Evolutionary conservation across 1,140 invertebrate genomes (phyloP).

Genomic region (Drosophila kikkawai): DNA sequence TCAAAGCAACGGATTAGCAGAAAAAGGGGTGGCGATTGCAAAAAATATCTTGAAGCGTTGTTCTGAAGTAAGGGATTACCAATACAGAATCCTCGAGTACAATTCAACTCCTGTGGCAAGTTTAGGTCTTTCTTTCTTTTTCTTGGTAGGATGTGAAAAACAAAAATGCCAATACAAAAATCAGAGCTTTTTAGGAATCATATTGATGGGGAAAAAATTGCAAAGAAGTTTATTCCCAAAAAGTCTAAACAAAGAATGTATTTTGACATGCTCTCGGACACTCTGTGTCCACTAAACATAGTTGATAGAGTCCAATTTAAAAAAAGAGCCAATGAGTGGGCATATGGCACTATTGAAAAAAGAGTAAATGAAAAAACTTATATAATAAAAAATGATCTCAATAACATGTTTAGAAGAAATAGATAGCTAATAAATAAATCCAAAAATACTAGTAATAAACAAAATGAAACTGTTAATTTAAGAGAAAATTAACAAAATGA

Average conservation of each 20-base stretch:
- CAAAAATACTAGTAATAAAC: too few relatives aligned
- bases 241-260: background rate
- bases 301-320: background rate
- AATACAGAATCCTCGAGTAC: conserved; percentile 15
- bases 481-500: too few relatives aligned
- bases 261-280: background rate
- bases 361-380: background rate
- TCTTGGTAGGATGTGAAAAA: conserved; percentile 7
- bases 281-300: background rate
- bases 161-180: conserved; percentile 2
- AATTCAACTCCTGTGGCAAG: background rate
- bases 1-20: conserved; percentile 9
- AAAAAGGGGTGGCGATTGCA: conserved; percentile 4
- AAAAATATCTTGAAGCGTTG: conserved; percentile 13
- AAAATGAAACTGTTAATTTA: too few relatives aligned
- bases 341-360: background rate
- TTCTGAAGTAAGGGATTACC: conserved; percentile 8
- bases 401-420: background rate
- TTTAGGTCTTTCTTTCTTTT: conserved; percentile 1
- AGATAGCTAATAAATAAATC: background rate
- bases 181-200: background rate
- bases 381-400: background rate
- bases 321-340: background rate
- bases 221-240: background rate
- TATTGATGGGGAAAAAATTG: background rate